A percentile compares a stretch with the other conserved stretches of the same genome.
phyloP scores from a whole-genome alignment of 2,797 vertebrate species.

The Brachyrhaphis roseni region DNA sequence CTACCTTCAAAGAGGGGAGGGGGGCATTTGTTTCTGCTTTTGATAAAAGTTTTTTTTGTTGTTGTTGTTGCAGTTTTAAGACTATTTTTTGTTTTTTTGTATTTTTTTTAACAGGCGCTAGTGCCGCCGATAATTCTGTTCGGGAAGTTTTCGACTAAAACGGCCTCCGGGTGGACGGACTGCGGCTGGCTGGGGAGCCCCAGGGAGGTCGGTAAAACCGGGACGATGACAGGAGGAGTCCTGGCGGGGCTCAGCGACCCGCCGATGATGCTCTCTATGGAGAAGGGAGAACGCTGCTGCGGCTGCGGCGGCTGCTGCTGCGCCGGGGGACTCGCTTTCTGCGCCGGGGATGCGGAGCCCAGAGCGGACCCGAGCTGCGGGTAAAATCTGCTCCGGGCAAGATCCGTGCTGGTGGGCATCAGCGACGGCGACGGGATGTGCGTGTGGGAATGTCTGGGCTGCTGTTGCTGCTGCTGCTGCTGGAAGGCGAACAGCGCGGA shows the following conservation, averaged over 20 bases:
- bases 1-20: slow-evolving; percentile 88
- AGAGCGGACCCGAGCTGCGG: slow-evolving; percentile 82
- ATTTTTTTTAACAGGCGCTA: slow-evolving; percentile 79
- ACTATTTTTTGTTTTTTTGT: slow-evolving; percentile 31
- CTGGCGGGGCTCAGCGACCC: slow-evolving; percentile 84
- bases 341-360: slow-evolving; percentile 61
- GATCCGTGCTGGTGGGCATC: slow-evolving; percentile 84
- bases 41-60: slow-evolving; percentile 25
- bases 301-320: slow-evolving; percentile 43
- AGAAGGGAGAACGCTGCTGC: slow-evolving; percentile 85
- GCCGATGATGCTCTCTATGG: slow-evolving; percentile 95
- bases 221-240: slow-evolving; percentile 82
- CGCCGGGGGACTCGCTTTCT: slow-evolving; percentile 76
- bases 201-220: slow-evolving; percentile 71
- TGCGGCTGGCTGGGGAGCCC: slow-evolving; percentile 75
- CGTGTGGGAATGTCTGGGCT: slow-evolving; percentile 78
- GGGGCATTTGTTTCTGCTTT: slow-evolving; percentile 62
- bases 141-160: slow-evolving; percentile 85
- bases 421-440: slow-evolving; percentile 84
- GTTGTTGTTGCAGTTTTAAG: slow-evolving; percentile 66
- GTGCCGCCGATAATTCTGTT: slow-evolving; percentile 85
- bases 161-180: slow-evolving; percentile 75
- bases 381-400: slow-evolving; percentile 87
- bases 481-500: slow-evolving; percentile 90
- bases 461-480: slow-evolving; percentile 83